Base-by-base conservation (phyloP, 2,797 vertebrate species). In the Ciconia nigra region DNA sequence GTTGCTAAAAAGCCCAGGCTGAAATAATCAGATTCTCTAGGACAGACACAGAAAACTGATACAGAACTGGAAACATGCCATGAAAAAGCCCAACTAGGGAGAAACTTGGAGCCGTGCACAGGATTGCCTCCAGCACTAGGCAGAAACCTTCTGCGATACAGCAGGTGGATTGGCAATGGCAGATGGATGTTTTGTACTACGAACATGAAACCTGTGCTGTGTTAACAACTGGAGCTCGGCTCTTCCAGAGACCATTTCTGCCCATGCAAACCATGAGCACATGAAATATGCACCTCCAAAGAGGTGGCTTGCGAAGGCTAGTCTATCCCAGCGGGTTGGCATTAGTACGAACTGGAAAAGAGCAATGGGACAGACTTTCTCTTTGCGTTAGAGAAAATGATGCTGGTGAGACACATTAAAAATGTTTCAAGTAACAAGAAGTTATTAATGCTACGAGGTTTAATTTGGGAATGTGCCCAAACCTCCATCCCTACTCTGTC, bases 1-100 rank as follows among this genome's bases (percentile, higher is more conserved):
- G 69, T 16, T 59, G 63, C 81, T 92, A 29, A 66, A 90, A 96
- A 77, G 22, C 41, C 74, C 61, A 39, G 73, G 73, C 86, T 89
- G 89, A 84, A 95, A 87, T 62, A 39, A 92, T 21, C 86, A 2
- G 2, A 83, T 15, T 66, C 87, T 66, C 93, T 46, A 81, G 83
- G 87, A 95, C 49, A 74, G 91, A 66, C 67, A 77, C 3, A 67
- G 44, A 71, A 79, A 71, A 74, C 66, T 59, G 73, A 86, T 71
- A 69, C 4, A 90, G 88, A 74, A 46, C 57, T 86, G 92, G 85
- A 74, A 71, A 69, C 0, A 1, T 3, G 49, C 83, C 88, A 69
- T 0, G 1, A 57, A 29, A 95, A 89, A 87, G 26, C 61, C 72
- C 63, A 73, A 13, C 15, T 31, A 37, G 51, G 0, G 1, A 39